Evolutionary conservation across 2,113 vertebrate species (phyloP), one percentile per base, ranked within the genome.

Genomic region (Salvator merianae): DNA sequence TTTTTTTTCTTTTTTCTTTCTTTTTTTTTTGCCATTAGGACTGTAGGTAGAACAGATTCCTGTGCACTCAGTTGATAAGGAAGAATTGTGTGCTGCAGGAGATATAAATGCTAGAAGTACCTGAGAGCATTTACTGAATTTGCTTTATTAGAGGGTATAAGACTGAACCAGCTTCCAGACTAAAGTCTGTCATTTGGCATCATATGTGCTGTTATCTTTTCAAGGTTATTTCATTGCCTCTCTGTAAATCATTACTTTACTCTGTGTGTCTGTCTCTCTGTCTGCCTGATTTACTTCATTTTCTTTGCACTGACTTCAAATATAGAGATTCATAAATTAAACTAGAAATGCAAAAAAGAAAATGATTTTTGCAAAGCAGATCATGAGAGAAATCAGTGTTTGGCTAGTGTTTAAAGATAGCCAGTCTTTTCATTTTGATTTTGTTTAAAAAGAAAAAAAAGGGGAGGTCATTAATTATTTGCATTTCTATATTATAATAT

Each of bases 101-200:
- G 86, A 26, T 50, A 68, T 81, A 81, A 86, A 40, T 63, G 85
- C 68, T n/a, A 62, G 32, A 36, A 43, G 28, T 32, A 77, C 72
- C 55, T 83, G 76, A 90, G 50, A 90, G 50, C 53, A 88, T 30
- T 84, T 88, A n/a, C 78, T 65, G 7, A 43, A 50, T 59, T 83
- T 83, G 2, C 76, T 65, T 66, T 76, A 77, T 88, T 47, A 84
- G 20, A 76, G 26, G 22, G 1, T 79, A 85, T 81, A 36, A 59
- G 43, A 70, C 79, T 24, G 79, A 36, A 62, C 72, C 84, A 65
- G 40, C 50, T 86, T 72, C 63, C 16, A 70, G 91, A 94, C 80
- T 77, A 81, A 87, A 40, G 8, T 71, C 70, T 74, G 14, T 28
- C 85, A 0, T 4, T 2, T 86, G 78, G 32, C 88, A 80, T 9